Conservation (phyloP, 2,797 vertebrate species). For the Petrocephalus sullivani region DNA sequence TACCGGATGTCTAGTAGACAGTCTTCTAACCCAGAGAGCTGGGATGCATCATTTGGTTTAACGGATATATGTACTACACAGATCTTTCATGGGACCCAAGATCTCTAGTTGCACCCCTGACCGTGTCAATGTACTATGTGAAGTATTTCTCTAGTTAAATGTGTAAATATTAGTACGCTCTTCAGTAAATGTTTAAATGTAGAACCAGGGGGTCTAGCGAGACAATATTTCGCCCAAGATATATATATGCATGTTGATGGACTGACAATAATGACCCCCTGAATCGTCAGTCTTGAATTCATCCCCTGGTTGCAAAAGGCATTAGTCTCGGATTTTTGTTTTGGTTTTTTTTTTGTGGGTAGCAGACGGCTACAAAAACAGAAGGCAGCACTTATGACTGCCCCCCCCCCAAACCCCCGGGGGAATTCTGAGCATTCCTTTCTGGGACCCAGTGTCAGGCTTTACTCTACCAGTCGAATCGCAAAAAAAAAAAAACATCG, state of each 20-base stretch:
- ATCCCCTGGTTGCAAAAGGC: not conserved
- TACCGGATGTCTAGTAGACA: too few relatives aligned
- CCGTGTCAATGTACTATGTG: not conserved
- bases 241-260: not conserved
- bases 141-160: not conserved
- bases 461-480: not conserved
- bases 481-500: not conserved
- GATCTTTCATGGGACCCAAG: not conserved
- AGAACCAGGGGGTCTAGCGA: not conserved
- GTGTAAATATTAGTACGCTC: not conserved
- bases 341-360: not conserved
- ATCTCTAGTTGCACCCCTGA: not conserved
- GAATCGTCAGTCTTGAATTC: not conserved
- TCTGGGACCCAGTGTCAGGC: not conserved
- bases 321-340: not conserved
- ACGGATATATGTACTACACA: too few relatives aligned
- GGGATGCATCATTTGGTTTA: too few relatives aligned
- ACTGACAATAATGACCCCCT: not conserved
- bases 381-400: not conserved
- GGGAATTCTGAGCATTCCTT: not conserved
- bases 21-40: too few relatives aligned
- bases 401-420: not conserved
- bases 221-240: not conserved
- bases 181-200: too few relatives aligned
- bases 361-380: constrained; percentile 2